Percentiles rank a stretch among this genome's conserved stretches.
Conservation (phyloP, 2,888 invertebrate genomes). For the Protonemura montana region DNA sequence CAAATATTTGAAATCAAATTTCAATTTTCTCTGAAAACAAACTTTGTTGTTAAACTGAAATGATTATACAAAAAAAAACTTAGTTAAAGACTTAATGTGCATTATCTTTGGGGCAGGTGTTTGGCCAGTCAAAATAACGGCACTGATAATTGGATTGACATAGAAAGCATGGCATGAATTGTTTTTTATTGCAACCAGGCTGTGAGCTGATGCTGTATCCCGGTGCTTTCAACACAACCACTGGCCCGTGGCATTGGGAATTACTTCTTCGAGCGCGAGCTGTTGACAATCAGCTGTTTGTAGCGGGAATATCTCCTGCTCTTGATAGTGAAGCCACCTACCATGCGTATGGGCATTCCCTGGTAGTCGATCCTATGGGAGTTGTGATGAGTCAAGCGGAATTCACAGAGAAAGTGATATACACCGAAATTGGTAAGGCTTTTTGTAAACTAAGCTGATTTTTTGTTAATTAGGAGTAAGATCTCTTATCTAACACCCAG, state of each 20-base stretch:
- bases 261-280: conserved; percentile 82
- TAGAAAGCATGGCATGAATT: too few species aligned
- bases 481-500: too few species aligned
- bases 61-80: too few species aligned
- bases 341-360: conserved; percentile 89
- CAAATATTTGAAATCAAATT: too few species aligned
- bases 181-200: conserved; percentile 61
- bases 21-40: too few species aligned
- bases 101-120: too few species aligned
- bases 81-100: too few species aligned
- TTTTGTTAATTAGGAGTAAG: too few species aligned
- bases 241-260: conserved; percentile 94
- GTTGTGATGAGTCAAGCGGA: conserved; percentile 74
- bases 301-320: conserved; percentile 85
- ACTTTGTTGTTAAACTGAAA: too few species aligned
- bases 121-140: too few species aligned
- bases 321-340: conserved; percentile 75
- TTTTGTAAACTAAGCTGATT: too few species aligned
- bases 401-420: conserved; percentile 73
- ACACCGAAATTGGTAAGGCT: conserved; percentile 76
- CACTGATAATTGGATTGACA: too few species aligned
- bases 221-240: conserved; percentile 95
- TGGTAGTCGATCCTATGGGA: conserved; percentile 86
- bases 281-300: conserved; percentile 88
- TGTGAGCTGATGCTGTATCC: conserved; percentile 91